Evolutionary conservation across 2,888 invertebrate species (phyloP).

Genomic region (Sarcophaga caerulescens): DNA sequence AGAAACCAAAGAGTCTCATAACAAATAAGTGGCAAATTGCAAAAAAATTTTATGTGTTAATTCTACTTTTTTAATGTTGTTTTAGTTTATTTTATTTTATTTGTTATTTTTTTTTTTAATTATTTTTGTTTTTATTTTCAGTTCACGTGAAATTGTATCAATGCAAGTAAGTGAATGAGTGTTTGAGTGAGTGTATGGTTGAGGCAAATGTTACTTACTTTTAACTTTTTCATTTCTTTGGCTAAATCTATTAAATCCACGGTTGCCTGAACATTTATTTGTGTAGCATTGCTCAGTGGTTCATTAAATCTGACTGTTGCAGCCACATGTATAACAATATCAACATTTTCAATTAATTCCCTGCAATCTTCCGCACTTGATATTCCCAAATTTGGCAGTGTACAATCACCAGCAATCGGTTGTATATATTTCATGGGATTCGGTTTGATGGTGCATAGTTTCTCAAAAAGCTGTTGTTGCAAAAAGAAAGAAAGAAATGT

Average conservation of each 20-base stretch:
- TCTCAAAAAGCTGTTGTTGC: conserved; percentile 65
- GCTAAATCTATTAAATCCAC: conserved; percentile 85
- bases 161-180: neutral
- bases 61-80: conserved; percentile 8
- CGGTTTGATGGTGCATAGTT: conserved; percentile 55
- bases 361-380: conserved; percentile 75
- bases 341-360: conserved; percentile 76
- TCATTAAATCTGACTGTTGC: conserved; percentile 93
- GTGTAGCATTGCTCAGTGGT: conserved; percentile 85
- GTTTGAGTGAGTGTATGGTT: neutral
- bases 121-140: neutral
- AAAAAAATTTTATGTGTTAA: conserved; percentile 21
- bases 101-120: neutral
- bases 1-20: neutral
- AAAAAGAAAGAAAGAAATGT: conserved; percentile 13
- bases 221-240: conserved; percentile 84
- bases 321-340: conserved; percentile 91
- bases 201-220: conserved; percentile 79
- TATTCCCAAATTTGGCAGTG: conserved; percentile 78
- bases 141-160: neutral
- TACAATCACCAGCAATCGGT: conserved; percentile 80
- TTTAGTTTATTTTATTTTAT: neutral
- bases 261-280: conserved; percentile 87
- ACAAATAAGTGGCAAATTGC: conserved; percentile 20
- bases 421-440: conserved; percentile 73